These are phyloP conservation scores for Empis stercorea DNA, from an alignment of 2,888 invertebrate species.

Conservation along the genomic window DNA sequence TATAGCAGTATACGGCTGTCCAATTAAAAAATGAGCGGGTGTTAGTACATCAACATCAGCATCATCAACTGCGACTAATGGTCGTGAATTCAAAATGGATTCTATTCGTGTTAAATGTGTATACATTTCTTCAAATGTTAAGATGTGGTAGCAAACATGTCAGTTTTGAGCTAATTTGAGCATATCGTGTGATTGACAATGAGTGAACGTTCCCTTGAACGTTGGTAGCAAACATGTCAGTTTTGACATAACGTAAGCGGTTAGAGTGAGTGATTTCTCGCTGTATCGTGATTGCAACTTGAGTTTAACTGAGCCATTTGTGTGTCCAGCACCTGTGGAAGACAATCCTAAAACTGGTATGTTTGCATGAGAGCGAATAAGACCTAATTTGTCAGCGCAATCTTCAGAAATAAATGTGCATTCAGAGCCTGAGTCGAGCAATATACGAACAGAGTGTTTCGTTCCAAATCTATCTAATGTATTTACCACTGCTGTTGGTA, in stretches of 20 bases:
- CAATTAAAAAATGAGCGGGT: slow-evolving; percentile 6
- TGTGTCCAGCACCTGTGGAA: too few species aligned
- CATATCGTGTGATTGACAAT: too few species aligned
- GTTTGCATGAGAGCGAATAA: too few species aligned
- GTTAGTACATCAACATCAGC: slow-evolving; percentile 6
- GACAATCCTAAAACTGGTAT: too few species aligned
- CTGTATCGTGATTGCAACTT: not conserved
- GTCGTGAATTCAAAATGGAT: not conserved
- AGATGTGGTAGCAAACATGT: slow-evolving; percentile 2
- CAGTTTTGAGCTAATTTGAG: slow-evolving; percentile 3
- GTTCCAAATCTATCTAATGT: too few species aligned
- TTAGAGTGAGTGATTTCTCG: not conserved
- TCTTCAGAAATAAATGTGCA: too few species aligned
- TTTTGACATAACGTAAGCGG: slow-evolving; percentile 1
- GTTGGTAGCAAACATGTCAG: slow-evolving; percentile 1
- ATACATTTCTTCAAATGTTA: slow-evolving; percentile 9
- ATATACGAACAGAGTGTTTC: not conserved
- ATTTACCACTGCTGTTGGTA: too few species aligned
- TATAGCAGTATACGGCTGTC: slow-evolving; percentile 4
- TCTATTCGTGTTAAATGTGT: slow-evolving; percentile 12
- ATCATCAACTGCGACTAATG: not conserved
- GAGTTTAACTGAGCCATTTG: not conserved
- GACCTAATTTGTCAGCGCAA: too few species aligned
- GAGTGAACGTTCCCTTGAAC: too few species aligned
- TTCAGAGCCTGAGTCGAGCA: not conserved